Evolutionary conservation across 2,888 invertebrate genomes (phyloP).

Genomic region (Athalia cordata): DNA sequence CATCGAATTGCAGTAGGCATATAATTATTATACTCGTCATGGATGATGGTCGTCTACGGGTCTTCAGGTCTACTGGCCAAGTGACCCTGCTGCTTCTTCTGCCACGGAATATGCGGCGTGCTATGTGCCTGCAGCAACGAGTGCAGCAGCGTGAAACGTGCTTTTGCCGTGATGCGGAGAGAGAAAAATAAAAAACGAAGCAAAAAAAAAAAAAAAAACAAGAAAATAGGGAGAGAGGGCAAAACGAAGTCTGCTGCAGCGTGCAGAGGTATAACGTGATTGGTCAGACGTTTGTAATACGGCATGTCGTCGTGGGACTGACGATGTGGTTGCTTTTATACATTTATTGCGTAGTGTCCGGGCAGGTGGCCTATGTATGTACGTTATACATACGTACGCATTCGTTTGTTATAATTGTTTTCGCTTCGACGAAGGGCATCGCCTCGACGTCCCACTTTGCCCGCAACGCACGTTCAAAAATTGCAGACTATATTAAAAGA

Average conservation of each 20-base stretch:
- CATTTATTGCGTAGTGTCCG: constrained; percentile 31
- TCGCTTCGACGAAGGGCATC: constrained; percentile 42
- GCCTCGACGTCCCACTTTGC: constrained; percentile 26
- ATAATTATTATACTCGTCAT: constrained; percentile 40
- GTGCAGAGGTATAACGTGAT: constrained; percentile 37
- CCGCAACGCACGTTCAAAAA: constrained; percentile 18
- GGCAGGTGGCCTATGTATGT: constrained; percentile 32
- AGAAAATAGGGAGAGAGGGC: neutral
- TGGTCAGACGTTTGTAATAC: constrained; percentile 30
- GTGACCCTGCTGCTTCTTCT: constrained; percentile 40
- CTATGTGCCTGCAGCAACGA: neutral
- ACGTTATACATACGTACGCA: no score
- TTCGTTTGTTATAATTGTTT: constrained; percentile 37
- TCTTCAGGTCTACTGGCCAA: constrained; percentile 44
- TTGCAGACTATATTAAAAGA: neutral
- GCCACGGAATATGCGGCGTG: neutral
- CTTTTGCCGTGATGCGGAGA: neutral
- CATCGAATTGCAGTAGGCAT: neutral
- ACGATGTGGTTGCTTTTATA: neutral
- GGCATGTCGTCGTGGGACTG: constrained; percentile 18
- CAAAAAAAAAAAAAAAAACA: no score
- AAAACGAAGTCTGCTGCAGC: neutral
- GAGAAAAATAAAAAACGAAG: no score
- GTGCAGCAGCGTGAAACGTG: neutral
- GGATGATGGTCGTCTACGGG: constrained; percentile 28